A percentile compares a stretch with the other conserved stretches of the same genome.
phyloP scores from a whole-genome alignment of 2,113 vertebrate genomes.

The Silurus glanis region DNA sequence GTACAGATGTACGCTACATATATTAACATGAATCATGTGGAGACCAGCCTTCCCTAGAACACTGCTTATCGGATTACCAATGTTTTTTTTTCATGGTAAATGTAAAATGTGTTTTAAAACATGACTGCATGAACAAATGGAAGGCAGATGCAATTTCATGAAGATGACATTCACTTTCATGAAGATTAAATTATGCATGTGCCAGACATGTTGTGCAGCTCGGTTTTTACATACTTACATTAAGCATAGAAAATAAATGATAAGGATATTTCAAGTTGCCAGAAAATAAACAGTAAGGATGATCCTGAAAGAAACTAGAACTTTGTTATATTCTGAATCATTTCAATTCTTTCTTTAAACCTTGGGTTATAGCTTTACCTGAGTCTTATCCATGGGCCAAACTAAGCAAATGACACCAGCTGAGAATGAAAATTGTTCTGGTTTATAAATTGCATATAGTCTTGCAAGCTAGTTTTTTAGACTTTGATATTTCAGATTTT shows the following conservation, averaged over 20 bases:
- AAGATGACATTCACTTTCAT: conserved; percentile 38
- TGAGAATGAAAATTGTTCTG: neutral
- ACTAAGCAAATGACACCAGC: neutral
- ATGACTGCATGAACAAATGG: conserved; percentile 63
- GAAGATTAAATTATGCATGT: conserved; percentile 26
- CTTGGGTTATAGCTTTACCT: neutral
- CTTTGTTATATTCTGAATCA: neutral
- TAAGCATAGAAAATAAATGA: neutral
- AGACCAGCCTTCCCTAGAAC: neutral
- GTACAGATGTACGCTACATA: neutral
- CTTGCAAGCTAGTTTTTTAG: neutral
- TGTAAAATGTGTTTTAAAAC: conserved; percentile 60
- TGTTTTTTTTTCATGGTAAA: conserved; percentile 22
- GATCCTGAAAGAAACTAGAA: neutral
- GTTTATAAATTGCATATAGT: neutral
- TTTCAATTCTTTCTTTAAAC: neutral
- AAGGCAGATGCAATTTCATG: conserved; percentile 62
- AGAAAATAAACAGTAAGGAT: neutral
- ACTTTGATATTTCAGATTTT: neutral
- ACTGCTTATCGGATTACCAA: neutral
- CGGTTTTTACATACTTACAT: conserved; percentile 25
- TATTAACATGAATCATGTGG: neutral
- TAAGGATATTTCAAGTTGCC: neutral
- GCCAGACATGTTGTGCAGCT: conserved; percentile 35
- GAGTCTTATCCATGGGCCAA: neutral